Evolutionary conservation across 2,113 vertebrate species (phyloP), one percentile per base, ranked within the genome.

Genomic region (Eublepharis macularius): DNA sequence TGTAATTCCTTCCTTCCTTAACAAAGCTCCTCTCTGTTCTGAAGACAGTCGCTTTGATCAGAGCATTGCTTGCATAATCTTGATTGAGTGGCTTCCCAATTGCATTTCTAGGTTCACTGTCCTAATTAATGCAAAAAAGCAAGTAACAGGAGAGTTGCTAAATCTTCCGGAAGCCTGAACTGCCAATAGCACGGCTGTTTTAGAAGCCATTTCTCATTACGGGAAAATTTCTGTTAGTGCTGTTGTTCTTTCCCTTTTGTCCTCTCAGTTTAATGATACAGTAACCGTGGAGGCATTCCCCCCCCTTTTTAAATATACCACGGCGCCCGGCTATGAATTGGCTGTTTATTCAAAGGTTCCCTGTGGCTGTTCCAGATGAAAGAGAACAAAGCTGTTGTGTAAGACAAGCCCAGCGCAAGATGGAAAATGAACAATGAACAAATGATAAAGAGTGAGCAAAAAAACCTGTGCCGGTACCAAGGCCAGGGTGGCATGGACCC

Each of bases 231-330:
- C 39, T 0, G 0, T 45, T 76, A 51, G 78, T 24, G 47, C 84
- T 87, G 80, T 89, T 89, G 90, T 92, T 94, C 86, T 87, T 90
- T 87, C 54, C 80, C 87, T 83, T 87, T 68, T 47, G 84, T 91
- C 90, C 84, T 66, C 68, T 77, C 82, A 83, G 83, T 87, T 85
- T 93, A 94, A 94, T 91, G 90, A 83, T 84, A 87, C 92, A 90
- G 89, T 86, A 92, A 81, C 92, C 80, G 84, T 75, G 76, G 83
- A 88, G 83, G 69, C 73, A 80, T 86, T 80, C 89, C 82, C 87
- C 87, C 89, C 83, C 88, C 90, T 80, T 82, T 74, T 24, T 83
- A 76, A 91, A 83, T 82, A 82, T 0, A 0, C 83, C 86, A 81
- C 81, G 79, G 80, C 76, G 81, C 84, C 91, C 74, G 63, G 29